A percentile compares a stretch with the other conserved stretches of the same genome.
Conservation (phyloP, 2,113 vertebrate genomes). For the Cercocebus atys region DNA sequence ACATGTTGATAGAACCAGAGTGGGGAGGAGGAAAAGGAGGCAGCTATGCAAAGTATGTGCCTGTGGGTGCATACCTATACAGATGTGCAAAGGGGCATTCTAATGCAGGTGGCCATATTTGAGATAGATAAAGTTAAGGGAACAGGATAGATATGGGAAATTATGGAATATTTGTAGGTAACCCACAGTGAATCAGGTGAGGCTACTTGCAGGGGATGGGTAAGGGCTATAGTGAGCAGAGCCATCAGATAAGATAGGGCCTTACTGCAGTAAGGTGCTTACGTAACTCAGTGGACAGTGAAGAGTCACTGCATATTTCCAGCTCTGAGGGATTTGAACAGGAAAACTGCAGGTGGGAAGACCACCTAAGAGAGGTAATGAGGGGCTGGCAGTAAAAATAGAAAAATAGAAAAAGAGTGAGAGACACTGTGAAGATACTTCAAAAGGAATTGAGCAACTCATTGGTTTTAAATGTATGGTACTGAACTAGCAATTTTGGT, state of each 20-base stretch:
- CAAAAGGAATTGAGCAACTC: fast-evolving
- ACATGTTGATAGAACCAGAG: too few relatives aligned
- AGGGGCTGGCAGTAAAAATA: background rate
- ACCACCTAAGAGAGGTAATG: background rate
- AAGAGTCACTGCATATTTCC: background rate
- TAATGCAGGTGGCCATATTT: fast-evolving
- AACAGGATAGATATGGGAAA: background rate
- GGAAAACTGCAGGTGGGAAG: background rate
- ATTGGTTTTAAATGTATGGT: background rate
- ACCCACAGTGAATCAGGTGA: background rate
- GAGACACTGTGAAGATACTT: background rate
- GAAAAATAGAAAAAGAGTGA: background rate
- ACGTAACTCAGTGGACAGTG: too few relatives aligned
- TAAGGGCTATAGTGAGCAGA: background rate
- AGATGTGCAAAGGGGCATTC: background rate
- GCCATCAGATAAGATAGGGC: background rate
- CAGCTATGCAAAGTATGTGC: background rate
- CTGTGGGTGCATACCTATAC: fast-evolving
- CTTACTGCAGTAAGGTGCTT: fast-evolving
- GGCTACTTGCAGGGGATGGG: fast-evolving
- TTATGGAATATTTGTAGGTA: background rate
- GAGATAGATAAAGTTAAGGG: background rate
- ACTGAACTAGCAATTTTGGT: background rate
- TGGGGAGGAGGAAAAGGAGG: background rate
- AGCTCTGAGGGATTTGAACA: background rate